phyloP scores from a whole-genome alignment of 2,113 vertebrate species.

The Sphyrna mokarran region DNA sequence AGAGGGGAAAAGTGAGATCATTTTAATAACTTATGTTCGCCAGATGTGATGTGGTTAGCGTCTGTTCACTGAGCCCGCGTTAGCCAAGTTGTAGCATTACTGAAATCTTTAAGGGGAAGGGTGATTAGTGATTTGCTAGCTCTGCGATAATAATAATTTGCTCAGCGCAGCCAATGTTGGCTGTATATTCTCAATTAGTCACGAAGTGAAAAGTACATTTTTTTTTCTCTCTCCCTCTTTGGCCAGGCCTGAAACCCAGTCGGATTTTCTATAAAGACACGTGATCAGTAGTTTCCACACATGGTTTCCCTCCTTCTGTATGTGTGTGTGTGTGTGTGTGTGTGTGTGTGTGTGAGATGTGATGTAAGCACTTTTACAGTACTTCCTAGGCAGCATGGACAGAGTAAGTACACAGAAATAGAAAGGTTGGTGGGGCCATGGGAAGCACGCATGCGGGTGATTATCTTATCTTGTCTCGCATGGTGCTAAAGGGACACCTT shows the following conservation, averaged over 20 bases:
- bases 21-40: neutral
- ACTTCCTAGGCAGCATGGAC: constrained; percentile 4
- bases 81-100: neutral
- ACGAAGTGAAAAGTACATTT: constrained; percentile 1
- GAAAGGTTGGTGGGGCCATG: neutral
- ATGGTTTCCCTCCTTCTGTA: neutral
- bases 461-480: too few relatives aligned
- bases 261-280: neutral
- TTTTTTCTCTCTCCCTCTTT: neutral
- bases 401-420: neutral
- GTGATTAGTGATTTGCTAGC: neutral
- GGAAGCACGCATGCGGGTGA: neutral
- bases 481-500: neutral
- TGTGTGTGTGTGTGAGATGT: neutral
- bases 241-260: neutral
- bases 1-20: constrained; percentile 1
- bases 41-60: neutral
- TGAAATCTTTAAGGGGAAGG: neutral
- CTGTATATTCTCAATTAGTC: neutral
- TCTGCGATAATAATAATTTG: neutral
- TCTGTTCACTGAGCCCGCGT: neutral
- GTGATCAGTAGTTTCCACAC: neutral
- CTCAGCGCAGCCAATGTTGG: neutral
- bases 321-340: neutral
- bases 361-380: neutral